These are phyloP conservation scores for Eurystomus glaucurus DNA, from an alignment of 2,797 vertebrate genomes.

Conservation along the genomic window DNA sequence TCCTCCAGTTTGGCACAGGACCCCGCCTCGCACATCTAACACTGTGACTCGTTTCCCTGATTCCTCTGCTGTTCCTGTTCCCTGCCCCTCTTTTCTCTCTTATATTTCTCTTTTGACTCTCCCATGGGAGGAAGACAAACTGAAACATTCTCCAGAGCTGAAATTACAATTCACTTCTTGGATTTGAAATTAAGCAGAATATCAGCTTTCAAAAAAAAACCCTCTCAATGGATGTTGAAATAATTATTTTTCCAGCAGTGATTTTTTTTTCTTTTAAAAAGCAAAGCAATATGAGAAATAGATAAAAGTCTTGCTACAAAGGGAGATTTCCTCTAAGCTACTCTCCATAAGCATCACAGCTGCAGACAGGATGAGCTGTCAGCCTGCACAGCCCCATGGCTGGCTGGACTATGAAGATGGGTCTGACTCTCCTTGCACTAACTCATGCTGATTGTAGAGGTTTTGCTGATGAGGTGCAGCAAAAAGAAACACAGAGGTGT, in stretches of 20 bases:
- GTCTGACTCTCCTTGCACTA: not conserved
- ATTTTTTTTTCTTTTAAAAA: not conserved
- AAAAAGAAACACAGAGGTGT: not conserved
- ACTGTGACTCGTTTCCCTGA: not conserved
- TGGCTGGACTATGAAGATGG: not conserved
- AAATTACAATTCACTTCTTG: not conserved
- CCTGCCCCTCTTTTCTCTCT: not conserved
- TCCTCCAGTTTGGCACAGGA: not conserved
- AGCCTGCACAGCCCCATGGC: not conserved
- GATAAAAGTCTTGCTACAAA: not conserved
- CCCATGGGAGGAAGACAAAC: not conserved
- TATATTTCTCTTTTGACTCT: not conserved
- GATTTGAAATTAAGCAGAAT: conserved; percentile 22
- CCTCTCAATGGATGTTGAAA: not conserved
- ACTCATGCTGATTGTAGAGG: not conserved
- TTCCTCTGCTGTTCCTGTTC: not conserved
- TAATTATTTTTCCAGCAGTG: conserved; percentile 22
- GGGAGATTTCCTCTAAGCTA: not conserved
- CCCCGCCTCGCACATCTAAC: not conserved
- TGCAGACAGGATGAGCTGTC: not conserved
- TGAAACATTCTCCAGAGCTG: not conserved
- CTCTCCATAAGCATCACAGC: not conserved
- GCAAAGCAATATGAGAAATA: conserved; percentile 23
- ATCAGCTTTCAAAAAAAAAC: not conserved
- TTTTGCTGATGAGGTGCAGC: not conserved